Conservation (phyloP, 2,888 invertebrate genomes). For the Mimumesa dahlbomi region DNA sequence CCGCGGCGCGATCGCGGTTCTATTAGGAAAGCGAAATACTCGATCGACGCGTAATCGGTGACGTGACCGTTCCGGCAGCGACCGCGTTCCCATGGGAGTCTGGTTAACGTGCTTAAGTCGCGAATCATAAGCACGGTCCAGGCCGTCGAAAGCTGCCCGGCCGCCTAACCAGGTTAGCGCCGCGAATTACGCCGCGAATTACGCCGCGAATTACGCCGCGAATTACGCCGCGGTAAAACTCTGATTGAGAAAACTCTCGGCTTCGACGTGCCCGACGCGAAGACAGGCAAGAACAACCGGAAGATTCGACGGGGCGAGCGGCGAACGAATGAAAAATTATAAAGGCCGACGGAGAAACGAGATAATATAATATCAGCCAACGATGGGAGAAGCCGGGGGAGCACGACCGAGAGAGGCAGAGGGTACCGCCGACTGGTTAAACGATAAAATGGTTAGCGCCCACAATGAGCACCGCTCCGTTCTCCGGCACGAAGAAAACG, state of each 20-base stretch:
- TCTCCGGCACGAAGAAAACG: conserved; percentile 14
- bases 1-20: no score
- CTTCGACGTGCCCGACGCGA: conserved; percentile 28
- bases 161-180: conserved; percentile 74
- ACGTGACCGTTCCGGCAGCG: background rate
- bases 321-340: conserved; percentile 71
- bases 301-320: conserved; percentile 4
- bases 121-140: conserved; percentile 34
- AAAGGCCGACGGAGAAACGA: conserved; percentile 75
- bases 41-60: no score
- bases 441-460: conserved; percentile 73
- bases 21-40: no score
- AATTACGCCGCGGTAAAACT: conserved; percentile 76
- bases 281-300: background rate
- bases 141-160: conserved; percentile 37
- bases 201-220: no score
- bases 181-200: conserved; percentile 76
- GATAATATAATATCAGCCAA: conserved; percentile 78
- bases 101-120: conserved; percentile 42
- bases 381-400: conserved; percentile 46
- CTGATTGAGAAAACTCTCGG: conserved; percentile 77
- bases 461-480: conserved; percentile 68
- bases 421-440: conserved; percentile 55
- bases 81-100: background rate
- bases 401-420: conserved; percentile 30